Conservation (phyloP, 2,888 invertebrate genomes). For the Alcis repandata region DNA sequence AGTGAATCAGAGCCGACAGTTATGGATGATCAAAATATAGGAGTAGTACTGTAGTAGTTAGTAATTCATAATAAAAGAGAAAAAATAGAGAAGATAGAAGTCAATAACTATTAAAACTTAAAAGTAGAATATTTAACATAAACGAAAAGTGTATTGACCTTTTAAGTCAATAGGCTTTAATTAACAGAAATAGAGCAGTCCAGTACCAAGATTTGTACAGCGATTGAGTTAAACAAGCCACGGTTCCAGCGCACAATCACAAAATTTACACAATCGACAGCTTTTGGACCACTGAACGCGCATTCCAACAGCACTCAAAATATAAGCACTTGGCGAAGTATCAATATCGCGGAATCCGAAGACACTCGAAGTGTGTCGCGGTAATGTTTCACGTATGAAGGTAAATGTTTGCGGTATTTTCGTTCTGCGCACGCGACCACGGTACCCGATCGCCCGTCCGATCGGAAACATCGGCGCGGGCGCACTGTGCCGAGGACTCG, state of each 20-base stretch:
- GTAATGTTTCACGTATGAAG: conserved; percentile 28
- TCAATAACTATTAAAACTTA: not conserved
- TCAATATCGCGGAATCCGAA: conserved; percentile 28
- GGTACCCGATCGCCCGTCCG: conserved; percentile 70
- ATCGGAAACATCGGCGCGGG: conserved; percentile 73
- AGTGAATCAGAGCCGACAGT: conserved; percentile 48
- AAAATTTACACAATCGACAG: conserved; percentile 46
- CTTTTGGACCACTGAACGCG: conserved; percentile 21
- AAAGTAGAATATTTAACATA: not conserved
- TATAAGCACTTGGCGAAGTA: conserved; percentile 1
- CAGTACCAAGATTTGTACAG: conserved; percentile 50
- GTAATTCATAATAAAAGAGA: not conserved
- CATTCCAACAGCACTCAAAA: conserved; percentile 21
- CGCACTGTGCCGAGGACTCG: conserved; percentile 66
- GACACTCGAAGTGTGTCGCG: conserved; percentile 12
- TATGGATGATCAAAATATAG: conserved; percentile 14
- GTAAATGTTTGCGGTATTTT: conserved; percentile 58
- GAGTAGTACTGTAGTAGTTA: not conserved
- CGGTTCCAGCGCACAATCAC: conserved; percentile 58
- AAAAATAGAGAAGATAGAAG: too few relatives aligned
- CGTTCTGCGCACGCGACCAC: conserved; percentile 61
- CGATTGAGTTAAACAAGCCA: conserved; percentile 55
- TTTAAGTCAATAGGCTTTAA: conserved; percentile 58
- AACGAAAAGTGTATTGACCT: conserved; percentile 19
- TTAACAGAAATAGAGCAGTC: conserved; percentile 53